Conservation (phyloP, 2,888 invertebrate species). For the Oligia fasciuncula region DNA sequence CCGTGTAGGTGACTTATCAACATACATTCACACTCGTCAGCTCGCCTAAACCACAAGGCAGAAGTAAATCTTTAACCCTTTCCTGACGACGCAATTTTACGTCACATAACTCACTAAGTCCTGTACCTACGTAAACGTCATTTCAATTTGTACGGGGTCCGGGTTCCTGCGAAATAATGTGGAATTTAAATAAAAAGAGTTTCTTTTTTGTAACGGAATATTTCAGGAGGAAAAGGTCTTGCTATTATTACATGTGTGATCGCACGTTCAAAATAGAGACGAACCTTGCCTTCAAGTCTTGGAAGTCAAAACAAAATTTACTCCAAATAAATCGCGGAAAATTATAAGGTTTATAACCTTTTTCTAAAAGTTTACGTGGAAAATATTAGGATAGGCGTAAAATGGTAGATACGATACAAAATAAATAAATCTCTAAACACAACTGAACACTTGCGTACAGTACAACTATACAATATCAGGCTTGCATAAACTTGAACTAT, state of each 20-base stretch:
- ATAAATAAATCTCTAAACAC: not conserved
- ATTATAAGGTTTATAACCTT: not conserved
- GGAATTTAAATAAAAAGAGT: constrained; percentile 51
- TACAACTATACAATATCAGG: no score
- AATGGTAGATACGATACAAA: not conserved
- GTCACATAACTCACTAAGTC: constrained; percentile 60
- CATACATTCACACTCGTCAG: constrained; percentile 55
- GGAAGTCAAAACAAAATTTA: not conserved
- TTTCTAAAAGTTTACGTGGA: not conserved
- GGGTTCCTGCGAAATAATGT: constrained; percentile 35
- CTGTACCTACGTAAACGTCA: constrained; percentile 59
- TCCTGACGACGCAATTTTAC: constrained; percentile 61
- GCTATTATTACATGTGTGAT: constrained; percentile 24
- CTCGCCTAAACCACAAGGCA: constrained; percentile 34
- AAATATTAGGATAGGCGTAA: not conserved
- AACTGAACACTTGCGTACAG: not conserved
- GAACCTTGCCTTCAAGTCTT: constrained; percentile 1
- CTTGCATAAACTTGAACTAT: not conserved
- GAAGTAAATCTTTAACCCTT: constrained; percentile 64
- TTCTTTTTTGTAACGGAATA: constrained; percentile 2
- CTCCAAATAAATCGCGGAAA: not conserved
- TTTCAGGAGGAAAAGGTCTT: constrained; percentile 31
- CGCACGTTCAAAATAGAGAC: constrained; percentile 32
- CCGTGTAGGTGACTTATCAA: constrained; percentile 44
- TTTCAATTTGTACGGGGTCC: constrained; percentile 61